These are phyloP conservation scores for Venustaconcha ellipsiformis DNA, from an alignment of 1,140 invertebrate species.

Conservation along the genomic window DNA sequence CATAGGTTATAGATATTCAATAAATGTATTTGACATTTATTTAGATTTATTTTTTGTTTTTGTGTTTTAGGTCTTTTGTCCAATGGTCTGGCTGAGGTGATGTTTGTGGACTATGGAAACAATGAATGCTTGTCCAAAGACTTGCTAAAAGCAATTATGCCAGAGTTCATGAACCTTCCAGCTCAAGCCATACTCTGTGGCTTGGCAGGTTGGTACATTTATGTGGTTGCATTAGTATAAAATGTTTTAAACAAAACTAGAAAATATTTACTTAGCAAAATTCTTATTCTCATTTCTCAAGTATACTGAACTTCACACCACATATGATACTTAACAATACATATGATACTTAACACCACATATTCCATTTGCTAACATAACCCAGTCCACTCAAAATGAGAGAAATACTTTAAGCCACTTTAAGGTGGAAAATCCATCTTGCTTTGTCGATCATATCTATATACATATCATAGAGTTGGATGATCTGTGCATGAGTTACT, in stretches of 20 bases:
- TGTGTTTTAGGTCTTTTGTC: conserved; percentile 44
- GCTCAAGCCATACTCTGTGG: conserved; percentile 84
- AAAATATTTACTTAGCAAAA: neutral
- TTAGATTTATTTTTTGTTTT: neutral
- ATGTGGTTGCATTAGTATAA: neutral
- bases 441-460: no score
- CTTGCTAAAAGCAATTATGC: conserved; percentile 50
- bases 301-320: neutral
- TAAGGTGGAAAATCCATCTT: no score
- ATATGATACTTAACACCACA: neutral
- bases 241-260: neutral
- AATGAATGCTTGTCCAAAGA: conserved; percentile 61
- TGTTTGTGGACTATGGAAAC: conserved; percentile 88
- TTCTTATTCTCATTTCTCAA: neutral
- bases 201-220: conserved; percentile 33
- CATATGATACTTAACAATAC: neutral
- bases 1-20: no score
- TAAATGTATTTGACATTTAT: no score
- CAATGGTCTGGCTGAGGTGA: conserved; percentile 76
- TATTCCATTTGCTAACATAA: neutral
- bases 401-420: no score
- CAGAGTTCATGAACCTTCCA: conserved; percentile 75
- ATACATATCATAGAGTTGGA: no score
- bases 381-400: neutral
- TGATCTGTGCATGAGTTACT: no score